A percentile compares a stretch with the other conserved stretches of the same genome.
phyloP scores from a whole-genome alignment of 1,140 invertebrate species.

The Drosophila nannoptera region DNA sequence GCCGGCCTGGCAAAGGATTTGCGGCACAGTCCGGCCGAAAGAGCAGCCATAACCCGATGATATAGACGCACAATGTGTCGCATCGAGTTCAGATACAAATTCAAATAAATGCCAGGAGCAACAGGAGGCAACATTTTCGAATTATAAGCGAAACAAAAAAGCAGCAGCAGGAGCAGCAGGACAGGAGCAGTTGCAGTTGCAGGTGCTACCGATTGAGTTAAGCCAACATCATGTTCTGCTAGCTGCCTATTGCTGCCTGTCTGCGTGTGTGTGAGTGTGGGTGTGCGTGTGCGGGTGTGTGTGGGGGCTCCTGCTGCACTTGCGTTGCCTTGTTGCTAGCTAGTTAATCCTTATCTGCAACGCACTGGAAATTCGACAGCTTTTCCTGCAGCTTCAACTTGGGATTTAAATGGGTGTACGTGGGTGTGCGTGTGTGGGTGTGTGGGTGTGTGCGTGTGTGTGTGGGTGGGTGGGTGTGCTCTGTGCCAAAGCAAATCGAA shows the following conservation, averaged over 20 bases:
- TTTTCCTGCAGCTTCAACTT: conserved; percentile 30
- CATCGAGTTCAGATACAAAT: conserved; percentile 56
- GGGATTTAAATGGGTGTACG: conserved; percentile 76
- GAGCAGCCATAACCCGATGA: conserved; percentile 30
- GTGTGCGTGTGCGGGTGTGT: neutral
- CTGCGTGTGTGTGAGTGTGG: conserved; percentile 1
- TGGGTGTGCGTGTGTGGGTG: no score
- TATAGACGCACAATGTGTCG: conserved; percentile 56
- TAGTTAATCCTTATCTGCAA: conserved; percentile 51
- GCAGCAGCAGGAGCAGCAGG: conserved; percentile 16
- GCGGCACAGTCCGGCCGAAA: conserved; percentile 20
- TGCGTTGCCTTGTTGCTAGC: conserved; percentile 3
- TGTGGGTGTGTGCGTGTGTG: no score
- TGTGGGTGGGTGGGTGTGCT: no score
- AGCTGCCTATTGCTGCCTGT: conserved; percentile 9
- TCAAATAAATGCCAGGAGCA: conserved; percentile 75
- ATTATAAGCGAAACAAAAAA: conserved; percentile 66
- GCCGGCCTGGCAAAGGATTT: conserved; percentile 54
- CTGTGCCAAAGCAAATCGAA: conserved; percentile 58
- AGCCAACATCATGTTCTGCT: conserved; percentile 63
- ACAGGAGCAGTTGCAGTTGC: conserved; percentile 41
- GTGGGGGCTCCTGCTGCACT: neutral
- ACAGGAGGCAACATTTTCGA: conserved; percentile 70
- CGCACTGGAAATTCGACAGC: conserved; percentile 32
- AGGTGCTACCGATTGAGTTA: conserved; percentile 74